phyloP scores from a whole-genome alignment of 2,113 vertebrate species.

The Chloebia gouldiae region DNA sequence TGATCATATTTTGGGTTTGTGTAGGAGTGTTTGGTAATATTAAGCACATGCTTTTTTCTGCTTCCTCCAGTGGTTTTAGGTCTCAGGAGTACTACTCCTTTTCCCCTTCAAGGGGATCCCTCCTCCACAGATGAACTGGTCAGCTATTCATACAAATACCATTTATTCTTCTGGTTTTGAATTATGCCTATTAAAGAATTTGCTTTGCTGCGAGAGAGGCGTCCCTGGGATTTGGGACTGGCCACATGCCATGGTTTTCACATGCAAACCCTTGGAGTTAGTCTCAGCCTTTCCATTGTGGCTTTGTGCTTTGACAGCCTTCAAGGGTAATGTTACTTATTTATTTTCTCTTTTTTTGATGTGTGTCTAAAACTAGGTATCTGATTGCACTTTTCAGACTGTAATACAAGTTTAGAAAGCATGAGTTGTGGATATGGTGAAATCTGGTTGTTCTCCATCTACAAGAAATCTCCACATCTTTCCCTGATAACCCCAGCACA shows the following conservation, averaged over 20 bases:
- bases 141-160: conserved; percentile 34
- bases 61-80: background rate
- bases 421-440: accelerated
- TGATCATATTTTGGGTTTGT: background rate
- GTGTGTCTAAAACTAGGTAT: background rate
- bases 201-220: background rate
- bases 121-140: conserved; percentile 45
- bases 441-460: background rate
- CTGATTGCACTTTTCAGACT: background rate
- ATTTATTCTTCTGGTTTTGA: conserved; percentile 56
- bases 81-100: conserved; percentile 4
- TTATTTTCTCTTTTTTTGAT: background rate
- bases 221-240: conserved; percentile 39
- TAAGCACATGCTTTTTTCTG: background rate
- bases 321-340: background rate
- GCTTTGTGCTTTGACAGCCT: conserved; percentile 23
- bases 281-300: conserved; percentile 16
- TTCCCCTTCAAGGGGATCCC: conserved; percentile 23
- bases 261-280: conserved; percentile 5
- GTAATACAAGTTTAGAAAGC: background rate
- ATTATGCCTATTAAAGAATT: conserved; percentile 55
- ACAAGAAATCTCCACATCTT: background rate
- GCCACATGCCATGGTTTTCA: background rate
- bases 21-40: conserved; percentile 21
- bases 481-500: background rate